phyloP scores from a whole-genome alignment of 2,113 vertebrate genomes.

The Dipodomys spectabilis region DNA sequence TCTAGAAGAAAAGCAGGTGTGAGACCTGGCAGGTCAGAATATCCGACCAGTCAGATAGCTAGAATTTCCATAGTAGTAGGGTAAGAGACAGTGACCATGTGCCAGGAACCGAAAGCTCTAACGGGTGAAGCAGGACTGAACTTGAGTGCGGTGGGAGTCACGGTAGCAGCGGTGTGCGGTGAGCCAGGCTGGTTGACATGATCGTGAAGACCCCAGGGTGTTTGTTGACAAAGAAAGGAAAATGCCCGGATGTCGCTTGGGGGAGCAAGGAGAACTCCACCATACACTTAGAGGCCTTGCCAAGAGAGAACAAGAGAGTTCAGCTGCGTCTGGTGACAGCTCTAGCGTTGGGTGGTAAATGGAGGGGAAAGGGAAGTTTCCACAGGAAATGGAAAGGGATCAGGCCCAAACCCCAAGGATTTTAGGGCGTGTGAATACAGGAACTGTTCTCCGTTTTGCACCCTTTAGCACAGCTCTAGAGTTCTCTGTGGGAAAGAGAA shows the following conservation, averaged over 20 bases:
- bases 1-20: not conserved
- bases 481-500: not conserved
- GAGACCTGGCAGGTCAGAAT: not conserved
- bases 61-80: not conserved
- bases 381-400: not conserved
- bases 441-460: conserved; percentile 1
- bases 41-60: not conserved
- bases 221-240: not conserved
- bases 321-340: not conserved
- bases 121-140: not conserved
- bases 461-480: not conserved
- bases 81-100: not conserved
- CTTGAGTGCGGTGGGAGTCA: not conserved
- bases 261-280: not conserved
- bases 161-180: fast-evolving
- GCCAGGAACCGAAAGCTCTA: not conserved
- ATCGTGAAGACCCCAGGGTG: not conserved
- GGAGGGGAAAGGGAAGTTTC: not conserved
- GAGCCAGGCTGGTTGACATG: not conserved
- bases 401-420: not conserved
- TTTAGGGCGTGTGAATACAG: no score
- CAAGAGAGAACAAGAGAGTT: not conserved
- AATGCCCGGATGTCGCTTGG: not conserved
- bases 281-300: not conserved
- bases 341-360: not conserved